Evolutionary conservation across 2,797 vertebrate genomes (phyloP), one percentile per base, ranked within the genome.

Genomic region (Muscicapa comitata): DNA sequence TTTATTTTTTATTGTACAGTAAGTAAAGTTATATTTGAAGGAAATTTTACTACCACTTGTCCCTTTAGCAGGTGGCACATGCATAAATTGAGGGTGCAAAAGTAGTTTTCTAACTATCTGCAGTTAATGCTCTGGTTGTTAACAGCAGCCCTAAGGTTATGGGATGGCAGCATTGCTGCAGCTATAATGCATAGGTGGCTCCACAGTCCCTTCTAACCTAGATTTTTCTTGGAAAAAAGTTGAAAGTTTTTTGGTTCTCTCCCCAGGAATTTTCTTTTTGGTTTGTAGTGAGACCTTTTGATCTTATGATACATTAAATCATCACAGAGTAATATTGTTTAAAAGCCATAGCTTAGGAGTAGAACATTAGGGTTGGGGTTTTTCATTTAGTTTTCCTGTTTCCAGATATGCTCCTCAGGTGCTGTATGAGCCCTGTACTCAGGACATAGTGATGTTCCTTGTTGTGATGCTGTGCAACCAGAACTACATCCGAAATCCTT

Each of bases 1-100:
- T 98, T 98, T 99, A 98, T 99, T 99, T 98, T 99, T 99, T 98
- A 99, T 99, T 96, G 99, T 99, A 98, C 99, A 99, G 99, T 99
- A 98, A 99, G 99, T 99, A 35, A 67, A 86, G 16, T 50, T 85
- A 5, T 43, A 43, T 31, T 67, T 57, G 37, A 86, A 73, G 17
- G 43, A 50, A 74, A 24, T 5, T 26, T 50, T 68, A 7, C 31
- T 70, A 3, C 14, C 31, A 3, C 21, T 71, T 76, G 31, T 28
- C 24, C 45, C n/a, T 24, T 15, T 42, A 42, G 19, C 18, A 59
- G 66, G 47, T 57, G 74, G 28, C 16, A 20, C 24, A 1, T 45
- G n/a, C 8, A 7, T 13, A 24, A 62, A 24, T 18, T 13, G 11
- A 51, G 42, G 51, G 12, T 71, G 42, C 5, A 17, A 5, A 63